Conservation (phyloP, 2,797 vertebrate species). For the Linurgus olivaceus region DNA sequence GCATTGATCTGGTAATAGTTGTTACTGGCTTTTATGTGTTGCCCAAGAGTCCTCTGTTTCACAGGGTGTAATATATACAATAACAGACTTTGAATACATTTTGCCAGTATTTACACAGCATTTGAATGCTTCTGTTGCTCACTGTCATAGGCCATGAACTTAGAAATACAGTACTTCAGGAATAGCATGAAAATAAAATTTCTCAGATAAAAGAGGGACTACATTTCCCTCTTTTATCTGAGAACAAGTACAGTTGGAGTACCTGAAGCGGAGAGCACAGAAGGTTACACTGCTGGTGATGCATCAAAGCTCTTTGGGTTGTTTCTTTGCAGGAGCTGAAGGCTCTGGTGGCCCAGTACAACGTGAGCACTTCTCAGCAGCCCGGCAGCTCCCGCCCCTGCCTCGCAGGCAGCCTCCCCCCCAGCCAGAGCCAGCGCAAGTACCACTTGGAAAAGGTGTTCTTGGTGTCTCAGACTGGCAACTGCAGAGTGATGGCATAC, state of each 20-base stretch:
- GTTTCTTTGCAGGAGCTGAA: conserved; percentile 81
- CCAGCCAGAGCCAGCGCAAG: conserved; percentile 77
- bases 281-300: background rate
- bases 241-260: background rate
- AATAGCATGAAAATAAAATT: rapidly evolving
- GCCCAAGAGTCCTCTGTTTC: background rate
- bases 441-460: conserved; percentile 87
- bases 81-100: background rate
- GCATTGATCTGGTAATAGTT: conserved; percentile 48
- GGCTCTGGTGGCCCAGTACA: conserved; percentile 77
- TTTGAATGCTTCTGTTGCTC: background rate
- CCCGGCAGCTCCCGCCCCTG: conserved; percentile 18
- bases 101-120: background rate
- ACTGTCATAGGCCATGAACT: background rate
- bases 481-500: conserved; percentile 88
- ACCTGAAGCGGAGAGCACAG: background rate
- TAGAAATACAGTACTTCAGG: background rate
- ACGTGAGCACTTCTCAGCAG: conserved; percentile 38
- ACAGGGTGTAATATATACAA: background rate
- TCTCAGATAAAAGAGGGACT: too few species aligned
- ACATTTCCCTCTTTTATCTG: background rate
- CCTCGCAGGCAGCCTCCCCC: conserved; percentile 10
- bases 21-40: conserved; percentile 17
- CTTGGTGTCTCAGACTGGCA: conserved; percentile 85
- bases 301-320: background rate